Base-by-base conservation (phyloP, 2,888 invertebrate genomes). In the Zaprionus obscuricornis region DNA sequence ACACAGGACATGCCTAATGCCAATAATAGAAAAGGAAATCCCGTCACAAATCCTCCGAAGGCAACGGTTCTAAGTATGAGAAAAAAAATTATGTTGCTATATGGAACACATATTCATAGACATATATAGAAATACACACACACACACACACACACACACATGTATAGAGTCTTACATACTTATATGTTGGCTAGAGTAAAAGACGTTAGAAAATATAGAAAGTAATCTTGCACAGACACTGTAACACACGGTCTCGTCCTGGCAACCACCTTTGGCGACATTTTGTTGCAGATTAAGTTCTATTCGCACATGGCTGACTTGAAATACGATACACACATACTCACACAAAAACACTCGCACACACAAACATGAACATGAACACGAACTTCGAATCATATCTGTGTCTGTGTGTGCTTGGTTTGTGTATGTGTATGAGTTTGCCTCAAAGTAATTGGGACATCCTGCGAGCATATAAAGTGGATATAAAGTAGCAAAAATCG, bases 21-120 rank as follows among this genome's bases (percentile, higher is more conserved):
- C 90, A 90, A 90, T 90, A 90, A 90, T 90, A 90, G 90, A 90
- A 90, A 88, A 90, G 89, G 87, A 90, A 90, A 90, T 90, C 90
- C 90, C 86, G 85, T 82, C 87, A 89, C 88, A 90, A 89, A 90
- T 90, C 90, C 90, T 87, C 84, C 72, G 76, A 85, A 65, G 68
- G 75, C 67, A 64, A 37, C 52, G 55, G n/a, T 43, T 52, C 68
- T 40, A 45, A 64, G 78, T 74, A 70, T 85, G 69, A 64, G 83
- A 56, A 85, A 74, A n/a, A 81, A 79, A 78, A 78, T 83, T 83
- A 77, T 77, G 84, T 77, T 37, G 83, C 70, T 51, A 34, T 78
- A 68, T 63, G 67, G 40, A 46, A 63, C 57, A 59, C 22, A 59
- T 29, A 29, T 54, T 58, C 34, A 39, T 20, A 39, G 18, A 6